These are phyloP conservation scores for Zapornia atra DNA, from an alignment of 2,113 vertebrate species.

Conservation along the genomic window DNA sequence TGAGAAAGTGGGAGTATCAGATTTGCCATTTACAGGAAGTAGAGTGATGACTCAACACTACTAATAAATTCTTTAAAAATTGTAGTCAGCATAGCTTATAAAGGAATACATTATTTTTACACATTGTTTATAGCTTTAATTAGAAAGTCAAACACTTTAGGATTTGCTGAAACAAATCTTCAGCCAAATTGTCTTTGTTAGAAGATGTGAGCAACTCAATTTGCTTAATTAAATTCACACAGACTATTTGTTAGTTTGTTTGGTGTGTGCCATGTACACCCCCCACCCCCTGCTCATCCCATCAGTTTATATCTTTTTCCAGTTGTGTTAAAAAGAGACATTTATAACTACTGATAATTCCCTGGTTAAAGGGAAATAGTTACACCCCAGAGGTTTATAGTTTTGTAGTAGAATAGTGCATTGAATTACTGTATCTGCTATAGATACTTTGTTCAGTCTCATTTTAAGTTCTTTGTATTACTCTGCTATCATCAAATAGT, in stretches of 20 bases:
- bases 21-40: not conserved
- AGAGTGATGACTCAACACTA: not conserved
- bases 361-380: not conserved
- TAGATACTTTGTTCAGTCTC: not conserved
- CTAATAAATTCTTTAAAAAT: not conserved
- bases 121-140: not conserved
- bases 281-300: accelerated
- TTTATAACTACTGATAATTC: not conserved
- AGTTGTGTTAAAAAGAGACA: not conserved
- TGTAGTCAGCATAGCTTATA: not conserved
- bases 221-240: not conserved
- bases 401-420: not conserved
- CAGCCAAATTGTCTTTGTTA: not conserved
- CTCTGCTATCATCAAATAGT: not conserved
- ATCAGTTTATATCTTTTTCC: not conserved
- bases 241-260: not conserved
- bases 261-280: accelerated
- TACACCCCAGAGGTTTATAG: not conserved
- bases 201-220: not conserved
- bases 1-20: not conserved
- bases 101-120: not conserved
- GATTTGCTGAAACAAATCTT: not conserved
- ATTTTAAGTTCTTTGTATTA: not conserved
- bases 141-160: not conserved
- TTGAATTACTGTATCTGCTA: not conserved